Percentiles rank a stretch among this genome's conserved stretches.
phyloP scores from a whole-genome alignment of 2,888 invertebrate genomes.

The Argyresthia albistria region DNA sequence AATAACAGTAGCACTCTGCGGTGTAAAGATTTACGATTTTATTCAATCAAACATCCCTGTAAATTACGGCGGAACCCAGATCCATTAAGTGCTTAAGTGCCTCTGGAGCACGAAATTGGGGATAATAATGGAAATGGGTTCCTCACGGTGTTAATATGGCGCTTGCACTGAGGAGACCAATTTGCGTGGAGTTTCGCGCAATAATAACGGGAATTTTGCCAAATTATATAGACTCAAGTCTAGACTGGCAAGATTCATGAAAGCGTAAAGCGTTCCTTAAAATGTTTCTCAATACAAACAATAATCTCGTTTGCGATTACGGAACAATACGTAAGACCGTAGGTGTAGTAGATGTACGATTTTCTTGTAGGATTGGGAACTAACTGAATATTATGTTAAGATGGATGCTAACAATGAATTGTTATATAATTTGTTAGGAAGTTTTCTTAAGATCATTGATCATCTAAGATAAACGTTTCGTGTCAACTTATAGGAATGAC shows the following conservation, averaged over 20 bases:
- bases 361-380: no score
- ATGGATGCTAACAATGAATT: no score
- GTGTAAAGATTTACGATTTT: constrained; percentile 68
- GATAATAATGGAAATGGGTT: constrained; percentile 68
- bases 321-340: no score
- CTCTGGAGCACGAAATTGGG: constrained; percentile 67
- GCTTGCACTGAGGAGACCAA: constrained; percentile 43
- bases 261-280: not conserved
- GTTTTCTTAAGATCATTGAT: no score
- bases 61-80: constrained; percentile 63
- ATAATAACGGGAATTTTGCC: constrained; percentile 25
- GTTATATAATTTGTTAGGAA: no score
- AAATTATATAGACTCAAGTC: not conserved
- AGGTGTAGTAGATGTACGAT: no score
- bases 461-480: no score
- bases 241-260: not conserved
- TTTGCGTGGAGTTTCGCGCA: constrained; percentile 46
- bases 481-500: no score
- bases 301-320: no score
- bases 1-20: constrained; percentile 50
- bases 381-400: no score
- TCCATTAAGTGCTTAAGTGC: constrained; percentile 71
- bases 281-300: no score
- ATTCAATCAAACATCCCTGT: constrained; percentile 64
- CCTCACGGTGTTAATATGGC: constrained; percentile 65